A percentile compares a stretch with the other conserved stretches of the same genome.
Conservation (phyloP, 2,888 invertebrate species). For the Clepsis dumicolana region DNA sequence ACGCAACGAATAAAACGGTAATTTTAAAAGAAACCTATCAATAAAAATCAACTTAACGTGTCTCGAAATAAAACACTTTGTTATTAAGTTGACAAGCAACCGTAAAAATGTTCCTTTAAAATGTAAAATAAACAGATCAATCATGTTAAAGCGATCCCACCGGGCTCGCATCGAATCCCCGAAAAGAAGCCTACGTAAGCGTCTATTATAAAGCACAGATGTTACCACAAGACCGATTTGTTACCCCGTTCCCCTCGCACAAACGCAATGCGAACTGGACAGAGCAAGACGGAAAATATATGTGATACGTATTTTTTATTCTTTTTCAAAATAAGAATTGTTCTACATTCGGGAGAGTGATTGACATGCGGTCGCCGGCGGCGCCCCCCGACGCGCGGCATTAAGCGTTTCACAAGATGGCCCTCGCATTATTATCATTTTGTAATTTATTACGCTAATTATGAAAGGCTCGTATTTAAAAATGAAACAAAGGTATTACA, state of each 20-base stretch:
- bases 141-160: slow-evolving; percentile 85
- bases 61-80: slow-evolving; percentile 84
- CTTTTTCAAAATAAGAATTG: slow-evolving; percentile 84
- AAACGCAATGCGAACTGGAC: slow-evolving; percentile 50
- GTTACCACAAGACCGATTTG: slow-evolving; percentile 80
- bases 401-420: slow-evolving; percentile 82
- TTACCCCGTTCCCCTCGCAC: slow-evolving; percentile 68
- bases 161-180: slow-evolving; percentile 80
- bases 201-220: slow-evolving; percentile 85
- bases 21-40: slow-evolving; percentile 84
- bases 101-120: slow-evolving; percentile 86
- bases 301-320: slow-evolving; percentile 79
- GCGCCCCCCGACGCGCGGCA: slow-evolving; percentile 77
- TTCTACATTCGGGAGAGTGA: slow-evolving; percentile 84
- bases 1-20: slow-evolving; percentile 69
- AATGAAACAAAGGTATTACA: slow-evolving; percentile 82
- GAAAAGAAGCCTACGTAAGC: slow-evolving; percentile 86
- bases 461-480: slow-evolving; percentile 82
- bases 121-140: slow-evolving; percentile 87
- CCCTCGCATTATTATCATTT: slow-evolving; percentile 84
- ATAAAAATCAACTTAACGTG: slow-evolving; percentile 84
- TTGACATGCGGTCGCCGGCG: slow-evolving; percentile 83
- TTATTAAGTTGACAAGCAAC: slow-evolving; percentile 86
- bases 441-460: slow-evolving; percentile 86
- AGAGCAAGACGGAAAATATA: slow-evolving; percentile 73